Percentiles rank a stretch among this genome's conserved stretches.
Conservation (phyloP, 1,140 invertebrate species). For the Drosophila orena region DNA sequence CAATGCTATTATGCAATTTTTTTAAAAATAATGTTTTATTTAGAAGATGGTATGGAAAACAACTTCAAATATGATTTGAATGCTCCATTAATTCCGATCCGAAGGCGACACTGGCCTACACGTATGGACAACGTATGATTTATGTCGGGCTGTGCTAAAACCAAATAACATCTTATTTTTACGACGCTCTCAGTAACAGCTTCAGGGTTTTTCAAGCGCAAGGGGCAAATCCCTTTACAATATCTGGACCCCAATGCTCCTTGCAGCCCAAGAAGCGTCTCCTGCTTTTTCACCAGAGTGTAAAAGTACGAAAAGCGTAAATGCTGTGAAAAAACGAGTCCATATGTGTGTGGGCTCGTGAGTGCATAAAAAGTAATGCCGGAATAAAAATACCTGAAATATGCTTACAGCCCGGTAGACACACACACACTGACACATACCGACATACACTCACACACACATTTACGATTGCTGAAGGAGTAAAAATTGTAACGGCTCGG, state of each 20-base stretch:
- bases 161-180: not conserved
- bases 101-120: not conserved
- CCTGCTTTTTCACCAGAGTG: not conserved
- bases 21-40: too few species aligned
- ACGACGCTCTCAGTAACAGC: not conserved
- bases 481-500: slow-evolving; percentile 63
- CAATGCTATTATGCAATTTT: too few species aligned
- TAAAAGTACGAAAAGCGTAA: slow-evolving; percentile 59
- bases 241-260: not conserved
- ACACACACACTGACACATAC: slow-evolving; percentile 22
- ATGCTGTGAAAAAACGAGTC: slow-evolving; percentile 48
- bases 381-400: slow-evolving; percentile 79
- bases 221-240: not conserved
- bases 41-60: too few species aligned
- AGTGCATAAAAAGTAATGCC: slow-evolving; percentile 70
- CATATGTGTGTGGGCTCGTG: slow-evolving; percentile 27
- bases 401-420: slow-evolving; percentile 31
- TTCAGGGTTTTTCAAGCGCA: not conserved
- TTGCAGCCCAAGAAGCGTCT: not conserved
- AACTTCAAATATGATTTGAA: too few species aligned
- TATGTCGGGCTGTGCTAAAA: not conserved
- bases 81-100: not conserved
- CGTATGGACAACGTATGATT: not conserved
- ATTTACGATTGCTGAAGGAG: slow-evolving; percentile 75
- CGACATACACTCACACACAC: slow-evolving; percentile 50